A percentile compares a stretch with the other conserved stretches of the same genome.
Evolutionary conservation across 35 echinoderm and acorn worm genomes (phyloP).

Genomic region (Heliocidaris erythrogramma): DNA sequence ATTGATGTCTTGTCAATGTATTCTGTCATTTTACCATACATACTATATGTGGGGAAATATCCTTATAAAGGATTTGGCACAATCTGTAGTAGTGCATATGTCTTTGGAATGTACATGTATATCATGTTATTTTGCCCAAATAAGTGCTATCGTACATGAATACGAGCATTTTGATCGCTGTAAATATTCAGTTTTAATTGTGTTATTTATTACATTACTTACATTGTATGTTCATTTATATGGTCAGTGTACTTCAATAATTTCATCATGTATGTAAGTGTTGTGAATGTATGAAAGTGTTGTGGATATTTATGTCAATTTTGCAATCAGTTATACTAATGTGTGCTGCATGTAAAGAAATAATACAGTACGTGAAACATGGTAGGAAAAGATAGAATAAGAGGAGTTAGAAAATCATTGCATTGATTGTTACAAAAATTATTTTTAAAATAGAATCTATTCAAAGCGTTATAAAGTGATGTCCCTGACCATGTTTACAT

Average conservation of each 20-base stretch:
- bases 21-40: too few relatives aligned
- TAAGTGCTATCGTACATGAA: neutral
- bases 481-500: too few relatives aligned
- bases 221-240: neutral
- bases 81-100: neutral
- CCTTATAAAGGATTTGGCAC: neutral
- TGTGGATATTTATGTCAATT: neutral
- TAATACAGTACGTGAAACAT: too few relatives aligned
- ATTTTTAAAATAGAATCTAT: too few relatives aligned
- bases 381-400: too few relatives aligned
- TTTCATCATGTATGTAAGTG: neutral
- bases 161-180: neutral
- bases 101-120: neutral
- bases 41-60: neutral
- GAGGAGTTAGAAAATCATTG: too few relatives aligned
- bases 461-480: too few relatives aligned
- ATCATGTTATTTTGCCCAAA: neutral
- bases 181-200: neutral
- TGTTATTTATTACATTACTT: neutral
- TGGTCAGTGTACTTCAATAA: neutral
- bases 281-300: neutral
- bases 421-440: too few relatives aligned
- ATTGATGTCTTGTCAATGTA: too few relatives aligned
- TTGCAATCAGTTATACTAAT: neutral
- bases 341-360: neutral